Base-by-base conservation (phyloP, 2,888 invertebrate species). In the Eupithecia vulgata region DNA sequence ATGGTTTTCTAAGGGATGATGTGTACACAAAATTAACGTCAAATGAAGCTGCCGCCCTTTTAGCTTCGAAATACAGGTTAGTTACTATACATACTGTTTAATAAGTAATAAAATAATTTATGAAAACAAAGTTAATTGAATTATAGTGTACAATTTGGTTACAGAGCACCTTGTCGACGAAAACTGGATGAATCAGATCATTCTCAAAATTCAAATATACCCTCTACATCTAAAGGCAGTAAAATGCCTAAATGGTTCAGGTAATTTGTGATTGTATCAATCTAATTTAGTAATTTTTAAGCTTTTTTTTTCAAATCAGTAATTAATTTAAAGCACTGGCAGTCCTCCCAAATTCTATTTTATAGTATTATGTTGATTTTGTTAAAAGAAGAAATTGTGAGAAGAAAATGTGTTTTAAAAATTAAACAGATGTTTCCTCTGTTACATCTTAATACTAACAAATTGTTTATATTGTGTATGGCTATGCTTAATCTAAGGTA, bases 11-110 rank as follows among this genome's bases (percentile, higher is more conserved):
- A 12, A 96, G 95, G 85, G 87, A 95, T 45, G 95, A 96, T 78
- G 90, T 96, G 71, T 94, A 95, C 80, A 86, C 89, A 25, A 96
- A 96, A 84, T 90, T 95, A 74, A 96, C 96, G 4, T 95, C 96
- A 59, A 95, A 96, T 78, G 95, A 95, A 79, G 95, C 96, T 57
- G 97, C 97, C 5, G 95, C 95, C 79, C 95, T 96, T 80, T 95
- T 96, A 70, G 97, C 97, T 21, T 95, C 95, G 35, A 96, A 96
- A 91, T 95, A 96, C 80, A 95, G 97, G 96, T 96, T 88, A 76
- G 69, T 65, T 25, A 3, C 30, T 30, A 35, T 34, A 17, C 13
- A 42, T 25, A 17, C n/a, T 64, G 17, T n/a, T 37, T 37, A 61
- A 30, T 30, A 30, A 30, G 4, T 30, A 30, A 30, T 30, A 30